Conservation (phyloP, 1,140 invertebrate genomes). For the Ceratitis capitata region DNA sequence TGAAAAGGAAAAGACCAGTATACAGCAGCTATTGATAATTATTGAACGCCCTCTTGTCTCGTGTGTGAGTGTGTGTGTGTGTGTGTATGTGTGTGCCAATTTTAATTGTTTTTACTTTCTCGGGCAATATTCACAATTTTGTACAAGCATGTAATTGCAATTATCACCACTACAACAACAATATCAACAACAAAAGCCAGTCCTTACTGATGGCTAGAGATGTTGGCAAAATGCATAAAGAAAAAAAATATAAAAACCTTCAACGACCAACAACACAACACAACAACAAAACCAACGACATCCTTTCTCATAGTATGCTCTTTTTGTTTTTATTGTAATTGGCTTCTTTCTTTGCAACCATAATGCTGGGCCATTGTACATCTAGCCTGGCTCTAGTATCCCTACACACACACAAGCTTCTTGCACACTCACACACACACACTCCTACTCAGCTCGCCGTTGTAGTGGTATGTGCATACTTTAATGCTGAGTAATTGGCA, state of each 20-base stretch:
- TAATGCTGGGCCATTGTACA: too few relatives aligned
- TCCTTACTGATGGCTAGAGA: too few relatives aligned
- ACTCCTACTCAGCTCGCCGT: neutral
- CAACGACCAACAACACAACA: neutral
- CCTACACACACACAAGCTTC: neutral
- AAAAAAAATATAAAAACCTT: neutral
- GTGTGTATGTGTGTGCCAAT: neutral
- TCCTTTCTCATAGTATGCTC: neutral
- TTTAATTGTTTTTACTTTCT: neutral
- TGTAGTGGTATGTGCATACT: too few relatives aligned
- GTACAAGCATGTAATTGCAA: neutral
- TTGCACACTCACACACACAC: neutral
- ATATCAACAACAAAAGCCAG: neutral
- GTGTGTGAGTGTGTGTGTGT: neutral
- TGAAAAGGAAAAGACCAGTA: neutral
- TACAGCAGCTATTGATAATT: neutral
- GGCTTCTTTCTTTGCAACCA: neutral
- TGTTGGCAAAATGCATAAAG: neutral
- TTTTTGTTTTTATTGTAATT: neutral
- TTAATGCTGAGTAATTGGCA: constrained; percentile 11
- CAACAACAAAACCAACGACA: neutral
- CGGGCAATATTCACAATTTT: neutral
- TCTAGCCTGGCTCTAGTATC: too few relatives aligned
- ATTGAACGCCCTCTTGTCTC: too few relatives aligned
- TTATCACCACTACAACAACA: neutral